Percentiles rank a stretch among this genome's conserved stretches.
Conservation (phyloP, 2,797 vertebrate species). For the Lutjanus argentimaculatus region DNA sequence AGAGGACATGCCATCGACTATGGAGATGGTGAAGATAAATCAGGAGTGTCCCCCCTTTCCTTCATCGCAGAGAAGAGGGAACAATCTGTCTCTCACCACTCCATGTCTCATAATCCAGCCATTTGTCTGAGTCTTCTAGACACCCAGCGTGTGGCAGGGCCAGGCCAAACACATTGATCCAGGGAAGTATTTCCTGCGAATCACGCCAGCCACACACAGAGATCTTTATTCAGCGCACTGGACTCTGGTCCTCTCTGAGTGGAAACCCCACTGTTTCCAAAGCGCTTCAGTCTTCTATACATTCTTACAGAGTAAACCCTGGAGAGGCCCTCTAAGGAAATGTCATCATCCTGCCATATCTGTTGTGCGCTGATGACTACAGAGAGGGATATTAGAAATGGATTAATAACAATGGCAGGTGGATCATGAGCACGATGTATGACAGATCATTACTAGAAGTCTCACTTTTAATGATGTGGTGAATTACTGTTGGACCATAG, state of each 20-base stretch:
- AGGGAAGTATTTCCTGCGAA: constrained; percentile 72
- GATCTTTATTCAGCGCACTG: constrained; percentile 61
- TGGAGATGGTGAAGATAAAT: constrained; percentile 61
- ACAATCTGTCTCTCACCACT: constrained; percentile 67
- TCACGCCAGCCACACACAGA: constrained; percentile 66
- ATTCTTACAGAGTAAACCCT: constrained; percentile 43
- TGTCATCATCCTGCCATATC: constrained; percentile 12
- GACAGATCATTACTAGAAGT: background rate
- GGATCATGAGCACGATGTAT: background rate
- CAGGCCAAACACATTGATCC: constrained; percentile 81
- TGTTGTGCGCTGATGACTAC: constrained; percentile 14
- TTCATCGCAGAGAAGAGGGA: constrained; percentile 34
- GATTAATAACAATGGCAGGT: background rate
- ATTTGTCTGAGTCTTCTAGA: constrained; percentile 74
- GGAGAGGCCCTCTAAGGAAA: constrained; percentile 39
- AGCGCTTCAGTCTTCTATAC: constrained; percentile 49
- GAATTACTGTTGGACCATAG: background rate
- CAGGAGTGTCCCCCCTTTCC: constrained; percentile 24
- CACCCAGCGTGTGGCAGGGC: constrained; percentile 67
- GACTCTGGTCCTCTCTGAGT: constrained; percentile 53
- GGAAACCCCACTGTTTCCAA: constrained; percentile 66
- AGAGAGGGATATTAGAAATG: constrained; percentile 9
- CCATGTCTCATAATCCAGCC: constrained; percentile 71
- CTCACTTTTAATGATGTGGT: background rate
- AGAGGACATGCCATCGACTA: constrained; percentile 46